Base-by-base conservation (phyloP, 1,140 invertebrate genomes). In the Drosophila oshimai region DNA sequence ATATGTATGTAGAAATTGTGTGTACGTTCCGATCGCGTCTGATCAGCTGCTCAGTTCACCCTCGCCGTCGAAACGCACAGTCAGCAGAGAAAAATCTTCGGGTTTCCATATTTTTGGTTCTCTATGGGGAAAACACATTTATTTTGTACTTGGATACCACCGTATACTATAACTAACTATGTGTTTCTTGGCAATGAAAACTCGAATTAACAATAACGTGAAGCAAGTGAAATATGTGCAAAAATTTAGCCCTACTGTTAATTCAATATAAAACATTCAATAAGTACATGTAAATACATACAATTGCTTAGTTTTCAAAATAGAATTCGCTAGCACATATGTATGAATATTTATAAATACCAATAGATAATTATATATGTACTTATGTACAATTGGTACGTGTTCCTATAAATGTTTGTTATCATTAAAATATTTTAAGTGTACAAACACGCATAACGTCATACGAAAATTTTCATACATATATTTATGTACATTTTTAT, bases 221-320 rank as follows among this genome's bases (percentile, higher is more conserved):
- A 62, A 74, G 58, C 20, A 75, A 75, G 28, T 54, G n/a, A 80
- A 46, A 64, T 39, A 75, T 80, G 57, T 65, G 46, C 28, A 12
- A 41, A 51, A 37, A 42, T 57, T 26, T 44, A 46, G 50, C 20
- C 24, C 55, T 26, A 49, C 64, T 24, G 47, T 68, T 45, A 37
- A 31, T 28, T 39, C 18, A 42, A 71, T 13, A 50, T 41, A 65
- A 45, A 46, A 33, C 29, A 55, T 36, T 17, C 26, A 34, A 49
- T 26, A 58, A 22, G 13, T 54, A 62, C 33, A 62, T 50, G 26
- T 54, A 36, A 45, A 50, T 33, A 37, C 17, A 41, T 28, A 51
- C 22, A 74, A 54, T 64, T 39, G 46, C 50, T 20, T 20, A 51
- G 31, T 49, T 47, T 57, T 62, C 42, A 31, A 74, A 73, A 74